These are phyloP conservation scores for Gnathonemus echidnorhynchus DNA, from an alignment of 2,113 vertebrate genomes.

Conservation along the genomic window DNA sequence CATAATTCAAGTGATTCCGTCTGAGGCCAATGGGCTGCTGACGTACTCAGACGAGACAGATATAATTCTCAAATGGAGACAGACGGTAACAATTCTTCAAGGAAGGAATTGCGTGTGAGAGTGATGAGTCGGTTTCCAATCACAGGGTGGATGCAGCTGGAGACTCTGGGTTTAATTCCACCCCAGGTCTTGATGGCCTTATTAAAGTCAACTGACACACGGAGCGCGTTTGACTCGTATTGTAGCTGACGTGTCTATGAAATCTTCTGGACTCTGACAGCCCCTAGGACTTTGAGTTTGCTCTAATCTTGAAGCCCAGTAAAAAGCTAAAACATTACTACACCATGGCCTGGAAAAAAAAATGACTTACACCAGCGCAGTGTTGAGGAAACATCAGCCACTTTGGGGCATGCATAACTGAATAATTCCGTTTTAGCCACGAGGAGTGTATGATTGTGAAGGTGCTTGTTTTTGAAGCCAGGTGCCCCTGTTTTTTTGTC, in stretches of 20 bases:
- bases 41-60: neutral
- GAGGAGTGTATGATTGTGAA: neutral
- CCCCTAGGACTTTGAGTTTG: slow-evolving; percentile 37
- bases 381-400: neutral
- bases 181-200: neutral
- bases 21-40: neutral
- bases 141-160: neutral
- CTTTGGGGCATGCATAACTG: neutral
- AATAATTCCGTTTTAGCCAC: neutral
- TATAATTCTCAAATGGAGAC: neutral
- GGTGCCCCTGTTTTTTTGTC: neutral
- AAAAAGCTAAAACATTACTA: neutral
- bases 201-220: neutral
- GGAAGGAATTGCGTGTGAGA: neutral
- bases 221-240: neutral
- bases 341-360: neutral
- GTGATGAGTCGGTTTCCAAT: no score
- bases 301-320: neutral
- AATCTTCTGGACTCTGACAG: slow-evolving; percentile 36
- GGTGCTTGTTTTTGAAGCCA: neutral
- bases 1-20: neutral
- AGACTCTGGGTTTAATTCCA: neutral
- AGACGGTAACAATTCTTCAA: neutral
- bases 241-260: neutral
- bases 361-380: neutral